phyloP scores from a whole-genome alignment of 2,113 vertebrate genomes.

The Vicugna pacos region DNA sequence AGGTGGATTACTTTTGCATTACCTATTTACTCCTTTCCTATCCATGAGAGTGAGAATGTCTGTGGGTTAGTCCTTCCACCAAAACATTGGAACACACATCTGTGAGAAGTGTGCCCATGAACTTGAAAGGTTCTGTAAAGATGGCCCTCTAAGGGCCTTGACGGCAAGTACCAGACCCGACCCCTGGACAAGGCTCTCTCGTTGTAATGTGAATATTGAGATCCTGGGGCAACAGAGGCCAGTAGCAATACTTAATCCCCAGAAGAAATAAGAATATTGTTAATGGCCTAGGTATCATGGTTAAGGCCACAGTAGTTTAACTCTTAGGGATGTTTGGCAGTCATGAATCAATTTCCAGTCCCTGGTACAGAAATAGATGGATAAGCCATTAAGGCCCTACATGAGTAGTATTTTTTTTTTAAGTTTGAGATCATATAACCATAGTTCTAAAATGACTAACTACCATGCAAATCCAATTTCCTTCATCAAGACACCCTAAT shows the following conservation, averaged over 20 bases:
- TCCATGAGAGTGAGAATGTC: background rate
- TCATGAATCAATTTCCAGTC: background rate
- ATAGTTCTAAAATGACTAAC: background rate
- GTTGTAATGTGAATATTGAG: background rate
- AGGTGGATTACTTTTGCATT: background rate
- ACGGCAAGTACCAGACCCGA: background rate
- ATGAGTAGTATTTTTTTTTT: background rate
- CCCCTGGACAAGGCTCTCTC: background rate
- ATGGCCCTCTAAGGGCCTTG: background rate
- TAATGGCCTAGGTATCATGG: background rate
- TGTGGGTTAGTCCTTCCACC: background rate
- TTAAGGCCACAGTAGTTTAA: background rate
- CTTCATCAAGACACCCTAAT: background rate
- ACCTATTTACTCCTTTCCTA: background rate
- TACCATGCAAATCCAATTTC: background rate
- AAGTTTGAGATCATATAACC: background rate
- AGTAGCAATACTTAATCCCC: background rate
- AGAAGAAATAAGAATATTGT: background rate
- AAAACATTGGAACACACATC: background rate
- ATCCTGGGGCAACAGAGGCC: background rate
- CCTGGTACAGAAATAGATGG: background rate
- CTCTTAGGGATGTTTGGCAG: background rate
- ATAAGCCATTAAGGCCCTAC: background rate
- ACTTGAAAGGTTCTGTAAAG: background rate
- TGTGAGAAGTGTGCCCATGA: background rate